Evolutionary conservation across 1,140 invertebrate species (phyloP).

Genomic region (Drosophila pectinifera): DNA sequence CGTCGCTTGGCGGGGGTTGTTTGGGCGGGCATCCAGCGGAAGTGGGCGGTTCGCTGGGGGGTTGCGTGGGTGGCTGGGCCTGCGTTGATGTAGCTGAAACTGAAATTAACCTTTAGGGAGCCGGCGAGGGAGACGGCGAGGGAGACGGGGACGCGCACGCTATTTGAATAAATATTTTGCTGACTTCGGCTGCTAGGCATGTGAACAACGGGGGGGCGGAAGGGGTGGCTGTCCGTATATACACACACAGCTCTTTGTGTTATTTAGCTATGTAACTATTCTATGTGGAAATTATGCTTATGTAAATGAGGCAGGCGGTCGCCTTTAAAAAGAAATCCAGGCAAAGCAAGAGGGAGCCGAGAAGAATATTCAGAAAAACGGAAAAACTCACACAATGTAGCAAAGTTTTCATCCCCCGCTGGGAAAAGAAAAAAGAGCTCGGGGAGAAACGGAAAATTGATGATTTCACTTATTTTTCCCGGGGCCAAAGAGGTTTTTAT

Average conservation of each 20-base stretch:
- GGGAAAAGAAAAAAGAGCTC: conserved; percentile 22
- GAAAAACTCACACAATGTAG: conserved; percentile 49
- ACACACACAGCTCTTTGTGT: conserved; percentile 12
- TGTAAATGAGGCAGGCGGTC: conserved; percentile 68
- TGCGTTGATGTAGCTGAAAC: conserved; percentile 61
- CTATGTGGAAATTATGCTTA: conserved; percentile 83
- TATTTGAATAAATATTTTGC: conserved; percentile 84
- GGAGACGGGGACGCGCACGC: conserved; percentile 41
- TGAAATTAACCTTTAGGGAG: conserved; percentile 81
- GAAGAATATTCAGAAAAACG: conserved; percentile 26
- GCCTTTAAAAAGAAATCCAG: conserved; percentile 44
- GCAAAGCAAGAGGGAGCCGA: conserved; percentile 8
- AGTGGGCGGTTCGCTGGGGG: conserved; percentile 42
- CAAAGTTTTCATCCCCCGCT: conserved; percentile 72
- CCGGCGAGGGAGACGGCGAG: conserved; percentile 27
- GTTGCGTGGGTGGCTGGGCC: conserved; percentile 10
- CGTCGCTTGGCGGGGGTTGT: conserved; percentile 62
- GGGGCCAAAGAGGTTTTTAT: conserved; percentile 64
- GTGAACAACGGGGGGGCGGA: conserved; percentile 12
- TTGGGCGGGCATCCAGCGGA: conserved; percentile 50
- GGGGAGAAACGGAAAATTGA: conserved; percentile 61
- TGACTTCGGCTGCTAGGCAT: conserved; percentile 70
- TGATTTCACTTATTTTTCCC: conserved; percentile 78
- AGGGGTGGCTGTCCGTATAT: conserved; percentile 24
- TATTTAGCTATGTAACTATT: conserved; percentile 77